Conservation (phyloP, 2,888 invertebrate genomes). For the Yponomeuta sedellus region DNA sequence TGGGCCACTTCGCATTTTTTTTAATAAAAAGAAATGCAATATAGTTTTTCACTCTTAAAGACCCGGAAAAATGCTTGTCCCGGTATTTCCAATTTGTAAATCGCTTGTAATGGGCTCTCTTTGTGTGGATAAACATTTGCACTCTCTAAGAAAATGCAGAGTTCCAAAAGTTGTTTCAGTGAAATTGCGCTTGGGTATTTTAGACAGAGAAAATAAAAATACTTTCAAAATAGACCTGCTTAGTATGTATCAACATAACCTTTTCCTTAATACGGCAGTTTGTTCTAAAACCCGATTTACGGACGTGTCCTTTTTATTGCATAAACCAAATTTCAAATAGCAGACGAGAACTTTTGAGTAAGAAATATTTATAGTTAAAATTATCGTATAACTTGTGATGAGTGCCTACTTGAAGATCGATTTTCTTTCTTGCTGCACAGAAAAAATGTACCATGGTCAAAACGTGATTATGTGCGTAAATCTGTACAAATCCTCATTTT, state of each 20-base stretch:
- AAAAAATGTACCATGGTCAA: too few species aligned
- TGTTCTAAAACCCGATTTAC: too few species aligned
- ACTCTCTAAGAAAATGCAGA: neutral
- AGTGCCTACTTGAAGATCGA: too few species aligned
- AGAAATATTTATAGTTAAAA: too few species aligned
- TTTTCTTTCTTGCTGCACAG: too few species aligned
- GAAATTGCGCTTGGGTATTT: neutral
- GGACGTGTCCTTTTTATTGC: too few species aligned
- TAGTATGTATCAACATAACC: neutral
- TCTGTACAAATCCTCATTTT: too few species aligned
- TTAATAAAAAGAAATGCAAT: conserved; percentile 56
- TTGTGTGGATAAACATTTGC: conserved; percentile 1
- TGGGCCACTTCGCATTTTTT: conserved; percentile 63
- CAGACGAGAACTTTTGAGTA: too few species aligned
- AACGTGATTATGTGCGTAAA: too few species aligned
- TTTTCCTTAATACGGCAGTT: too few species aligned
- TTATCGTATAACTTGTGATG: too few species aligned
- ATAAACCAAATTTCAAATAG: too few species aligned
- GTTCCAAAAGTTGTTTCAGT: conserved; percentile 1
- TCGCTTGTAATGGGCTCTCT: conserved; percentile 29
- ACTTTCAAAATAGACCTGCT: neutral
- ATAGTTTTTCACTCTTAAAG: conserved; percentile 57
- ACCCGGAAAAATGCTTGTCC: conserved; percentile 34
- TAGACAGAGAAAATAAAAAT: neutral
- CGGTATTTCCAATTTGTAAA: conserved; percentile 59